Base-by-base conservation (phyloP, 2,888 invertebrate genomes). In the Polydesmus complanatus region DNA sequence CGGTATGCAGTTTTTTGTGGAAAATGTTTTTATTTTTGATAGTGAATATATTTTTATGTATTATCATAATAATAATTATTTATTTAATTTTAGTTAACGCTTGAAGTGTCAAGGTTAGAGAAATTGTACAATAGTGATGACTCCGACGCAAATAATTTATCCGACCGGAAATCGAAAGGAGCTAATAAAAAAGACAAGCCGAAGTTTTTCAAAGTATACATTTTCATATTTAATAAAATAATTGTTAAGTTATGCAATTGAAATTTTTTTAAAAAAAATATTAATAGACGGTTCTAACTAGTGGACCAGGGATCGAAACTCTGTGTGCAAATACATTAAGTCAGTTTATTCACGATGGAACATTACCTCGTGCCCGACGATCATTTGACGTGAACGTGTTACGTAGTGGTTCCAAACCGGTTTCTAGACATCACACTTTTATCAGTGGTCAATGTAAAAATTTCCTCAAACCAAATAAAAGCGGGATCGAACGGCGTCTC, bases 91-190 rank as follows among this genome's bases (percentile, higher is more conserved):
- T 25, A 58, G 58, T 53, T 58, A 27, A 51, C 23, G 21, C 26
- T 52, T 22, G 52, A 58, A 53, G 53, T 58, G 19, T 52, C 27
- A 18, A 22, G 58, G 11, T 22, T 58, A 23, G 58, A 58, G 19
- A 19, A 22, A 18, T 14, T 58, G 23, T 27, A 52, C 2, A 23
- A 51, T 5, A 27, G 3, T 5, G 51, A 5, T 8, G 53, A 53
- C 37, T 11, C 23, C 21, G 54, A 54, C 19, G 51, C n/a, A 11
- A 19, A 3, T 51, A 19, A 19, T 51, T 19, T 21, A 11, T 51
- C 51, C 8, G n/a, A 19, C 19, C 3, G 8, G 19, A 51, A n/a
- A 51, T n/a, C 51, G 5, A 22, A 51, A n/a, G 22, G 5, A 14
- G 5, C 19, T 14, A 51, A 3, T 51, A 51, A 51, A n/a, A 51